Evolutionary conservation across 2,888 invertebrate species (phyloP).

Genomic region (Melieria picta): DNA sequence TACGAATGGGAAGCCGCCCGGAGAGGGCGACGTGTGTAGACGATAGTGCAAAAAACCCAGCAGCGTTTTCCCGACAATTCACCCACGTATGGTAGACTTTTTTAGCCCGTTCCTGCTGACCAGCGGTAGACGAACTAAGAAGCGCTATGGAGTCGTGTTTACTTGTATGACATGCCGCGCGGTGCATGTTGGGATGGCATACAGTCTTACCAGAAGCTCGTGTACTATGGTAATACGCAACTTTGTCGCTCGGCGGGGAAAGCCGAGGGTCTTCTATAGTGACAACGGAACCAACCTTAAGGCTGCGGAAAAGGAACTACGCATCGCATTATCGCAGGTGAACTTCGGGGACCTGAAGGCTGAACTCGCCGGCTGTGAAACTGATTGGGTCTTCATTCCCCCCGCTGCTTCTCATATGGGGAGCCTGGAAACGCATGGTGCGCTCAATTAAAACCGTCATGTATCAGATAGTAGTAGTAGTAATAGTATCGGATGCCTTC

Average conservation of each 20-base stretch:
- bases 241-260: constrained; percentile 24
- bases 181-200: constrained; percentile 41
- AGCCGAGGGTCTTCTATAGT: constrained; percentile 25
- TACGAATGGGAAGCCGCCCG: too few relatives aligned
- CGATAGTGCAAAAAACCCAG: too few relatives aligned
- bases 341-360: not conserved
- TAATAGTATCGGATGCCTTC: too few relatives aligned
- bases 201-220: constrained; percentile 10
- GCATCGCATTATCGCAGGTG: constrained; percentile 3
- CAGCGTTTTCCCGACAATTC: constrained; percentile 32
- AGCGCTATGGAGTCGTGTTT: constrained; percentile 9
- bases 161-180: constrained; percentile 39
- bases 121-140: constrained; percentile 18
- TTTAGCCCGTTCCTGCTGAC: constrained; percentile 39
- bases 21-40: too few relatives aligned
- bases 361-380: not conserved
- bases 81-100: constrained; percentile 35
- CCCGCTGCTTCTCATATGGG: not conserved
- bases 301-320: constrained; percentile 26
- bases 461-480: not conserved
- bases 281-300: constrained; percentile 28
- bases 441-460: not conserved
- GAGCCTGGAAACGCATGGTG: not conserved
- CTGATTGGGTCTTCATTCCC: constrained; percentile 3
- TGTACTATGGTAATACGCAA: constrained; percentile 28